phyloP scores from a whole-genome alignment of 2,888 invertebrate genomes.

The Spilarctia lutea region DNA sequence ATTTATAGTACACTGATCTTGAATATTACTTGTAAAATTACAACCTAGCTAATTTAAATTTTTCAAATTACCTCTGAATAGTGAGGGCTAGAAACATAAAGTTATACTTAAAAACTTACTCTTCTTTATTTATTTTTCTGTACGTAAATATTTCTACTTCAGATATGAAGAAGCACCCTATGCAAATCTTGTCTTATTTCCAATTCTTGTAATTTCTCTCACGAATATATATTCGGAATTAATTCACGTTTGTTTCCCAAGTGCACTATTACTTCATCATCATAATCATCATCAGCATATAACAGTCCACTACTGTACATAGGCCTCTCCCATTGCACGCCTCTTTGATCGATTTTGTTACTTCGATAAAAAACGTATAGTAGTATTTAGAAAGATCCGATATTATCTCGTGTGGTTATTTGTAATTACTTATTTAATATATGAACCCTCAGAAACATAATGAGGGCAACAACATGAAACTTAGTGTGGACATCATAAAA shows the following conservation, averaged over 20 bases:
- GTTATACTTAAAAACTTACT: neutral
- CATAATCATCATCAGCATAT: too few relatives aligned
- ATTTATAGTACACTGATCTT: neutral
- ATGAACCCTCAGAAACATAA: neutral
- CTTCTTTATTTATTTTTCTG: too few relatives aligned
- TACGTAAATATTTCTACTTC: too few relatives aligned
- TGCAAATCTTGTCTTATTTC: neutral
- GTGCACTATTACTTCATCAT: too few relatives aligned
- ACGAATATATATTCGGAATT: neutral
- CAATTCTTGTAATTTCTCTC: neutral
- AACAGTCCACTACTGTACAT: too few relatives aligned
- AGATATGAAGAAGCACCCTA: too few relatives aligned
- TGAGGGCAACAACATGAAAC: conserved; percentile 6
- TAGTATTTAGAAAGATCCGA: neutral
- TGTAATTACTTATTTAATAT: neutral
- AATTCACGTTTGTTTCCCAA: neutral
- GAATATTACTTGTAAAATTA: neutral
- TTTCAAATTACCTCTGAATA: too few relatives aligned
- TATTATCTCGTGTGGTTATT: neutral
- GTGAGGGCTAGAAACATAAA: too few relatives aligned
- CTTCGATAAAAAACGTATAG: too few relatives aligned
- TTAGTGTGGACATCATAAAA: conserved; percentile 19
- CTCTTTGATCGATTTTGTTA: too few relatives aligned
- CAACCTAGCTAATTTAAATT: neutral
- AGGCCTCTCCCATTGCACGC: too few relatives aligned